phyloP scores from a whole-genome alignment of 2,797 vertebrate species.

The Oreochromis grahami region DNA sequence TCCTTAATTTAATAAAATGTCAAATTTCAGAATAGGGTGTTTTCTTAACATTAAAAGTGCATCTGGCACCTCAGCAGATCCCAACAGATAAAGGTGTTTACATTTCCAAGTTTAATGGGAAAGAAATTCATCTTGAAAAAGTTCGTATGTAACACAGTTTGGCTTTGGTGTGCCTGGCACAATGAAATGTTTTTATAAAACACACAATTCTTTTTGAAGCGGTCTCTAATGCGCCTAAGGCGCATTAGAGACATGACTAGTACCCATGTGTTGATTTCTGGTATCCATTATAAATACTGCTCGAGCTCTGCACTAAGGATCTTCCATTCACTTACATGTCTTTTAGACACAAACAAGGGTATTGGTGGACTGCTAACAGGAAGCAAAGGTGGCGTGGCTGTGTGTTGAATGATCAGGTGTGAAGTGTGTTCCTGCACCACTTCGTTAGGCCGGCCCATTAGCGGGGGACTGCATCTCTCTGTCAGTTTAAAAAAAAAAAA shows the following conservation, averaged over 20 bases:
- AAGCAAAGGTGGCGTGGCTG: constrained; percentile 44
- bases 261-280: constrained; percentile 7
- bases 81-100: not conserved
- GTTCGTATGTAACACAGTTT: constrained; percentile 10
- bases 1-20: not conserved
- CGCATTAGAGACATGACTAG: constrained; percentile 5
- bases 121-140: not conserved
- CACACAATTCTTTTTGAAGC: constrained; percentile 15
- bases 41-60: constrained; percentile 10
- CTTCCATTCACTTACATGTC: constrained; percentile 27
- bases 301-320: constrained; percentile 6
- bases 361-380: constrained; percentile 36
- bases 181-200: constrained; percentile 17
- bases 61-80: not conserved
- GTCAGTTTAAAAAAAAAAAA: not conserved
- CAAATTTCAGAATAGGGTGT: constrained; percentile 7
- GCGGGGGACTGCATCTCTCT: constrained; percentile 62
- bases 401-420: constrained; percentile 34
- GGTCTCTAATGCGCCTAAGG: not conserved
- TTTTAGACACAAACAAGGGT: constrained; percentile 34
- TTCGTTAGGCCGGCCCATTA: constrained; percentile 63
- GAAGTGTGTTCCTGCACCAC: constrained; percentile 9
- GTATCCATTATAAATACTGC: constrained; percentile 27
- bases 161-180: constrained; percentile 1
- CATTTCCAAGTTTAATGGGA: not conserved